These are phyloP conservation scores for Pogonocherus hispidulus DNA, from an alignment of 2,888 invertebrate genomes.

Conservation along the genomic window DNA sequence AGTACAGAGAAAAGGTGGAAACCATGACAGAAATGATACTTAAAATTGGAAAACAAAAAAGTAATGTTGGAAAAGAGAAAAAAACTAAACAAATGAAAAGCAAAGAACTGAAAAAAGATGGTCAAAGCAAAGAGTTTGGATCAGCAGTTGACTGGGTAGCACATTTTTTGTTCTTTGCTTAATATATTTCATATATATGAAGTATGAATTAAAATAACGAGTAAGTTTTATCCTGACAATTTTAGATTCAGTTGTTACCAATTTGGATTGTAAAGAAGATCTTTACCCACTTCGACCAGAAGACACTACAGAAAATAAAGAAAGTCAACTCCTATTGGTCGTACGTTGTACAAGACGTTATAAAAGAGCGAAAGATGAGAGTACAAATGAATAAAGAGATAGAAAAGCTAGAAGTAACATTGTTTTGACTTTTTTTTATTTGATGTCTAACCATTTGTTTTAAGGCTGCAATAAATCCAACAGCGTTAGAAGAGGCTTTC, in stretches of 20 bases:
- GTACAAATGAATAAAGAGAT: conserved; percentile 46
- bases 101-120: too few relatives aligned
- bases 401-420: conserved; percentile 41
- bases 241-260: conserved; percentile 55
- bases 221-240: not conserved
- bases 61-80: not conserved
- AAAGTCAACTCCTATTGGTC: conserved; percentile 55
- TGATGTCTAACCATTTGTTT: not conserved
- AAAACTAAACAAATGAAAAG: conserved; percentile 21
- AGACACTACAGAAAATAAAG: conserved; percentile 48
- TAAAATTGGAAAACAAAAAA: conserved; percentile 8
- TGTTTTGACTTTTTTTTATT: not conserved
- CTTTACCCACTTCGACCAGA: conserved; percentile 51
- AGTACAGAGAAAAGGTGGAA: conserved; percentile 38
- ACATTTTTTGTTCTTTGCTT: not conserved
- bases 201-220: too few relatives aligned
- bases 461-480: not conserved
- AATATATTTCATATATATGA: too few relatives aligned
- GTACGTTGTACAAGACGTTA: conserved; percentile 47
- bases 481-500: not conserved
- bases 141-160: conserved; percentile 13
- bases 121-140: too few relatives aligned
- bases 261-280: conserved; percentile 57
- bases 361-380: conserved; percentile 50
- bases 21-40: conserved; percentile 4